Evolutionary conservation across 2,888 invertebrate species (phyloP).

Genomic region (Heliconius cydno): DNA sequence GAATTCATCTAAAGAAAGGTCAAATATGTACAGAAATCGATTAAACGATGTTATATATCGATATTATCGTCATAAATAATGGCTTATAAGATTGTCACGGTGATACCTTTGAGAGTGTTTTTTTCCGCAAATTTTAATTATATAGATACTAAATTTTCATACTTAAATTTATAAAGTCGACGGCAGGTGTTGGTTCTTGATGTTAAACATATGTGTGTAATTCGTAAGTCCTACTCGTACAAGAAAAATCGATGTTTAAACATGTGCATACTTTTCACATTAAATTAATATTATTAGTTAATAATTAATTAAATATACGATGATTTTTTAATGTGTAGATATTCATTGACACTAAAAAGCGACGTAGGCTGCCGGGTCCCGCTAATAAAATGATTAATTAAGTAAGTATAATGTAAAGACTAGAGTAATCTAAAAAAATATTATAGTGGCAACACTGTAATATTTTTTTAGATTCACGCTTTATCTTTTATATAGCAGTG

Average conservation of each 20-base stretch:
- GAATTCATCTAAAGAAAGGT: constrained; percentile 5
- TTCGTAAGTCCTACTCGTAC: constrained; percentile 35
- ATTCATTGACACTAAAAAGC: not conserved
- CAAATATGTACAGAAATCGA: constrained; percentile 6
- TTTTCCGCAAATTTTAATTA: constrained; percentile 1
- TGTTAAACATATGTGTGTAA: constrained; percentile 7
- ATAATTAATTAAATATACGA: not conserved
- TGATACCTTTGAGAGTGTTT: not conserved
- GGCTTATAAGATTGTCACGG: not conserved
- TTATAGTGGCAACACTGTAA: too few relatives aligned
- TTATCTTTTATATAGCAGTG: too few relatives aligned
- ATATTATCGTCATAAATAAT: constrained; percentile 7
- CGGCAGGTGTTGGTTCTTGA: constrained; percentile 51
- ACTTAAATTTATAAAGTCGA: constrained; percentile 29
- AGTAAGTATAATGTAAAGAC: not conserved
- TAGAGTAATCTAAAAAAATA: too few relatives aligned
- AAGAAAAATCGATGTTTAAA: constrained; percentile 21
- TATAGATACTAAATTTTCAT: constrained; percentile 16
- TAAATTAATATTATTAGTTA: constrained; percentile 12
- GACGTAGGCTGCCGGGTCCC: not conserved
- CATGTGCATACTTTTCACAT: constrained; percentile 2
- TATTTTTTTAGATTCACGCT: too few relatives aligned
- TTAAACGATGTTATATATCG: constrained; percentile 3
- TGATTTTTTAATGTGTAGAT: not conserved
- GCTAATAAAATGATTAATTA: not conserved